These are phyloP conservation scores for Chrosomus eos DNA, from an alignment of 2,797 vertebrate species.

Conservation along the genomic window DNA sequence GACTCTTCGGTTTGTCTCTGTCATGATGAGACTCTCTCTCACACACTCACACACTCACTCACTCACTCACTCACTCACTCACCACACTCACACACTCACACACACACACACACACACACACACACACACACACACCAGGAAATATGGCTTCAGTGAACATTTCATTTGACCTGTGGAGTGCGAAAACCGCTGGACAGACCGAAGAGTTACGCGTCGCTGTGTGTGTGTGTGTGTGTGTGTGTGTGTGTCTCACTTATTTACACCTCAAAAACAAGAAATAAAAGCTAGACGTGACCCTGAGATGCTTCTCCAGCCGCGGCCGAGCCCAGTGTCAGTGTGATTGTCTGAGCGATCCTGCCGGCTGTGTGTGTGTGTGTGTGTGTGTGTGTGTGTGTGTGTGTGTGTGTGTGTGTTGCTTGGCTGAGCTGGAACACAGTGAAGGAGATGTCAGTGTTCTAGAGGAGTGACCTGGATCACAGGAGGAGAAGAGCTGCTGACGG, in stretches of 20 bases:
- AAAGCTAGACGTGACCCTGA: neutral
- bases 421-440: neutral
- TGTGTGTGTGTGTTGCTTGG: neutral
- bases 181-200: too few species aligned
- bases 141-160: constrained; percentile 11
- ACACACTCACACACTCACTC: neutral
- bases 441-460: constrained; percentile 61
- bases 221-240: too few species aligned
- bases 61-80: too few species aligned
- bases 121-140: neutral
- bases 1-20: too few species aligned
- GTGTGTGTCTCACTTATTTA: neutral
- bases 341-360: neutral
- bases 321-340: neutral
- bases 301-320: neutral
- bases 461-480: constrained; percentile 76
- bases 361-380: neutral
- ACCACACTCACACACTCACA: too few species aligned
- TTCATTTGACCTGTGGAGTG: neutral
- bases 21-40: too few species aligned
- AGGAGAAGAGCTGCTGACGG: constrained; percentile 67
- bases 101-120: neutral
- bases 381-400: neutral
- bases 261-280: neutral
- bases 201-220: too few species aligned